A percentile compares a stretch with the other conserved stretches of the same genome.
Evolutionary conservation across 2,113 vertebrate genomes (phyloP).

Genomic region (Strix aluco): DNA sequence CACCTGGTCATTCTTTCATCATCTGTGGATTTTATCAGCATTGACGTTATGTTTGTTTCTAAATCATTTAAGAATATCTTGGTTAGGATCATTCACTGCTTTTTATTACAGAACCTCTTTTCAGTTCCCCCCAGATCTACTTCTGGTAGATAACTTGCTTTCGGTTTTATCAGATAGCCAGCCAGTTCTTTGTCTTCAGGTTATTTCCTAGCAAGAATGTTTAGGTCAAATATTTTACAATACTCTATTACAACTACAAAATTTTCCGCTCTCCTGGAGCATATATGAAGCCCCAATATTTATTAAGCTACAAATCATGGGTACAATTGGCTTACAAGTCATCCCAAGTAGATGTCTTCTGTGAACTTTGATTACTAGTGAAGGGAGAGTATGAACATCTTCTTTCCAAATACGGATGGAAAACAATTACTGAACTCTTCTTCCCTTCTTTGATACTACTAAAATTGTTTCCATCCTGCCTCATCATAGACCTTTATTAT

Average conservation of each 20-base stretch:
- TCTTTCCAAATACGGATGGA: neutral
- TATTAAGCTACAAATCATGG: neutral
- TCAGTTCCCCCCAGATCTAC: neutral
- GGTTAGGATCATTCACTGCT: neutral
- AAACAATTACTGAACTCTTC: neutral
- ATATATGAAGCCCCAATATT: neutral
- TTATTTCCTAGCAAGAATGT: neutral
- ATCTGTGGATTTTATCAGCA: neutral
- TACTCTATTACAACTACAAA: neutral
- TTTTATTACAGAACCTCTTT: neutral
- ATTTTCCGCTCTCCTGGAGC: neutral
- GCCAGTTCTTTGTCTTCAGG: neutral
- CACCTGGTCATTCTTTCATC: neutral
- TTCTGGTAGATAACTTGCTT: neutral
- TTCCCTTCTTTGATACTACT: neutral
- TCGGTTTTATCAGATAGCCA: neutral
- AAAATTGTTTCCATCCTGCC: neutral
- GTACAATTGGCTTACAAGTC: neutral
- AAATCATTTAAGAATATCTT: neutral
- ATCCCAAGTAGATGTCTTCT: neutral
- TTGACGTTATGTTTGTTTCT: neutral
- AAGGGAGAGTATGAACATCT: neutral
- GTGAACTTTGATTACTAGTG: neutral
- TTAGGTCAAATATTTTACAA: neutral
- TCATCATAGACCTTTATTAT: rapidly evolving